phyloP scores from a whole-genome alignment of 2,113 vertebrate species.

The Gulo gulo region DNA sequence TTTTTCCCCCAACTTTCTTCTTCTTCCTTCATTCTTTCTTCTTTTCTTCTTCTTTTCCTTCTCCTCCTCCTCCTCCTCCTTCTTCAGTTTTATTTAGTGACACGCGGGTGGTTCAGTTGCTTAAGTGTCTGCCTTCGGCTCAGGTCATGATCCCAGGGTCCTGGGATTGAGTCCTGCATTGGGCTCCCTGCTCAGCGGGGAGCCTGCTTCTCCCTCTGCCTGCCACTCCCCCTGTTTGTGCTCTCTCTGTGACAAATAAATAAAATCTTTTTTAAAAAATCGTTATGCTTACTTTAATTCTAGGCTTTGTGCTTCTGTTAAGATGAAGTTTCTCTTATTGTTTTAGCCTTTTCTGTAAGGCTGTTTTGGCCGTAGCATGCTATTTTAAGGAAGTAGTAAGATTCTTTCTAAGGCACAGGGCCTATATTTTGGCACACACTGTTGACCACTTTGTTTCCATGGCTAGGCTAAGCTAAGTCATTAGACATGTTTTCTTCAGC shows the following conservation, averaged over 20 bases:
- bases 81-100: not conserved
- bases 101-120: not conserved
- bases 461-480: conserved; percentile 29
- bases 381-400: conserved; percentile 50
- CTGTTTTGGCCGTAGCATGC: conserved; percentile 1
- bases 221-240: not conserved
- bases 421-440: conserved; percentile 51
- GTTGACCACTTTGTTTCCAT: conserved; percentile 39
- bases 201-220: not conserved
- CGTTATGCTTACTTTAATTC: not conserved
- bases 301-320: not conserved
- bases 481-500: conserved; percentile 19
- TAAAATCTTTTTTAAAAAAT: not conserved
- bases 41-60: too few relatives aligned
- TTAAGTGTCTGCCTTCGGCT: not conserved
- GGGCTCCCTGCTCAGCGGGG: not conserved
- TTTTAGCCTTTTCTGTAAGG: not conserved
- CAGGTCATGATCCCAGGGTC: not conserved
- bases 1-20: not conserved
- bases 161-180: not conserved
- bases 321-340: not conserved
- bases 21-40: too few relatives aligned
- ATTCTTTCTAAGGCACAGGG: conserved; percentile 10
- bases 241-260: not conserved
- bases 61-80: too few relatives aligned